Conservation (phyloP, 1,140 invertebrate species). For the Leptinotarsa defecta region DNA sequence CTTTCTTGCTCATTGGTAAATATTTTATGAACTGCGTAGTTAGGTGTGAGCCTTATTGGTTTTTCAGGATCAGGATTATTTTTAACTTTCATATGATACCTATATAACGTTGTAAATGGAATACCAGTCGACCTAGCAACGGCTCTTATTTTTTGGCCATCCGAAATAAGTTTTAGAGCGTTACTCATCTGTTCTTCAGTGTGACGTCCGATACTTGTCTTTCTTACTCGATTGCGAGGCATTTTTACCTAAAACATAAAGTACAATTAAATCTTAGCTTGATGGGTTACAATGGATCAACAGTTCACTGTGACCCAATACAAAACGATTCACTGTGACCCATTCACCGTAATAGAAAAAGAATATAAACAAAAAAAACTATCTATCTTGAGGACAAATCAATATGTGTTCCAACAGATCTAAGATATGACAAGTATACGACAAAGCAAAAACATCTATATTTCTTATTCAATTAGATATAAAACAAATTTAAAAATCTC, state of each 20-base stretch:
- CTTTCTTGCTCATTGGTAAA: too few relatives aligned
- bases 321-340: not conserved
- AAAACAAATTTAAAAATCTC: too few relatives aligned
- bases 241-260: not conserved
- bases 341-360: not conserved
- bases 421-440: not conserved
- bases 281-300: conserved; percentile 1
- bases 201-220: not conserved
- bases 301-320: not conserved
- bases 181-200: conserved; percentile 15
- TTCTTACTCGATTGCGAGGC: not conserved
- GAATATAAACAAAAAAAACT: not conserved
- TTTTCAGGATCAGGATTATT: too few relatives aligned
- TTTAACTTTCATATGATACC: too few relatives aligned
- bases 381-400: not conserved
- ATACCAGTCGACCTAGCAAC: too few relatives aligned
- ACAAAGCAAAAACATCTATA: not conserved
- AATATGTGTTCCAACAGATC: not conserved
- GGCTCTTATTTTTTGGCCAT: not conserved
- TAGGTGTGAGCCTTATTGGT: too few relatives aligned
- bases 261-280: not conserved
- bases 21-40: too few relatives aligned
- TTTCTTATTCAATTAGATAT: not conserved
- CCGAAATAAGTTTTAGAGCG: not conserved
- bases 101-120: too few relatives aligned